Conservation (phyloP, 2,888 invertebrate species). For the Plagiodera versicolora region DNA sequence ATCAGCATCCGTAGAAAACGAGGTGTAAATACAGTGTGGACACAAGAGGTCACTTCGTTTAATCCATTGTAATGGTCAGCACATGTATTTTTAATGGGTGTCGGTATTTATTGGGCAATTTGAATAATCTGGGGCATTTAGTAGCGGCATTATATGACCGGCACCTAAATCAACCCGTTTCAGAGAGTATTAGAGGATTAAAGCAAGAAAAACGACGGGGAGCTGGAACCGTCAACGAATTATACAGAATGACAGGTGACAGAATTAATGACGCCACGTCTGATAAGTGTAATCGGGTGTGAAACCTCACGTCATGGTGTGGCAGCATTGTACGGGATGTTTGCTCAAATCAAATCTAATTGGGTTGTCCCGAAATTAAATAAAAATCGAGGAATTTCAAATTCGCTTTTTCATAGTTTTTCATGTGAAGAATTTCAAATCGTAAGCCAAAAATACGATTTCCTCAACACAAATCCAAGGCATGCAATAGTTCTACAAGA, state of each 20-base stretch:
- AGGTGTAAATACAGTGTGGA: slow-evolving; percentile 19
- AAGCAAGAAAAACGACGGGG: slow-evolving; percentile 37
- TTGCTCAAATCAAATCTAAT: no score
- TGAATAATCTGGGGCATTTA: slow-evolving; percentile 46
- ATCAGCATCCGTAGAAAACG: background rate
- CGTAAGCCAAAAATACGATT: no score
- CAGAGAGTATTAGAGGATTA: slow-evolving; percentile 36
- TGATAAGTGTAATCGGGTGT: background rate
- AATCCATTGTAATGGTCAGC: slow-evolving; percentile 38
- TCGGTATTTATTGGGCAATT: slow-evolving; percentile 45
- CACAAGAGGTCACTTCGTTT: slow-evolving; percentile 32
- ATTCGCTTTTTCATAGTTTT: no score
- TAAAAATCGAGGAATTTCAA: no score
- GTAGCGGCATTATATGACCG: slow-evolving; percentile 38
- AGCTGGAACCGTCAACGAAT: slow-evolving; percentile 1
- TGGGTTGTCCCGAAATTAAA: no score
- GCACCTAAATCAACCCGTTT: slow-evolving; percentile 38
- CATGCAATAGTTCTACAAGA: no score
- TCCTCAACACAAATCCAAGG: no score
- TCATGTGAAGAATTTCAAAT: no score
- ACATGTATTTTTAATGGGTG: slow-evolving; percentile 44
- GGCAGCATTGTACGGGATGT: no score
- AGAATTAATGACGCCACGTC: background rate
- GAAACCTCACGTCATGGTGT: no score
- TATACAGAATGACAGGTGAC: background rate